These are phyloP conservation scores for Naso thynnoides DNA, from an alignment of 2,797 vertebrate species.

Conservation along the genomic window DNA sequence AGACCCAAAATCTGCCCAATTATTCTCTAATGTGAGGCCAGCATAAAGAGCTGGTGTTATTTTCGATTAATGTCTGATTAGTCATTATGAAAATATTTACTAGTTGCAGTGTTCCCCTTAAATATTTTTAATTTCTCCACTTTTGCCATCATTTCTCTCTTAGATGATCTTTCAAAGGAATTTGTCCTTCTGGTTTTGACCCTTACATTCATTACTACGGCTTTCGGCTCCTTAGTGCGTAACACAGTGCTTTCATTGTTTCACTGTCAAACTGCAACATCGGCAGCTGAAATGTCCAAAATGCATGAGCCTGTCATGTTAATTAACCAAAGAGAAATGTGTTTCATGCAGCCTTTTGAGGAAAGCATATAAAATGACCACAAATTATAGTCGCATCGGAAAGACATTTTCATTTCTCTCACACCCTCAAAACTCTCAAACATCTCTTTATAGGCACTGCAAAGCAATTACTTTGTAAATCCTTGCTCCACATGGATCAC, in stretches of 20 bases:
- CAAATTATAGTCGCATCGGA: slow-evolving; percentile 15
- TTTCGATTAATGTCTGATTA: background rate
- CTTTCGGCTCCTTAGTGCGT: background rate
- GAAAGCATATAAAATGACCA: slow-evolving; percentile 22
- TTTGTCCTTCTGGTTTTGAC: slow-evolving; percentile 52
- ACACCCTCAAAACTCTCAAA: background rate
- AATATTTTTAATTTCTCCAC: background rate
- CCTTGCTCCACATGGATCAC: background rate
- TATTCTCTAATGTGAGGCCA: no score
- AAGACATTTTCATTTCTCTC: background rate
- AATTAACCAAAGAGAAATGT: slow-evolving; percentile 24
- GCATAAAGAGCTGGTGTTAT: no score
- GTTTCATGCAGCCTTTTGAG: slow-evolving; percentile 49
- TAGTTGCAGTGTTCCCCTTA: no score
- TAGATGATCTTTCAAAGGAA: slow-evolving; percentile 43
- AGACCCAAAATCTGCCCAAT: no score
- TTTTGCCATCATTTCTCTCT: slow-evolving; percentile 8
- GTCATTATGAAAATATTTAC: accelerated
- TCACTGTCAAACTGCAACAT: slow-evolving; percentile 13
- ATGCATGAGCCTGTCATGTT: slow-evolving; percentile 7
- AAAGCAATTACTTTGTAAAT: slow-evolving; percentile 29
- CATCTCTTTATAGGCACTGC: background rate
- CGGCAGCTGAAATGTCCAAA: slow-evolving; percentile 37
- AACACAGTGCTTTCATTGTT: slow-evolving; percentile 41
- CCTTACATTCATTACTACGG: slow-evolving; percentile 31